Percentiles rank a stretch among this genome's conserved stretches.
These are phyloP conservation scores for Empidonax alnorum DNA, from an alignment of 2,113 vertebrate genomes.

Conservation along the genomic window DNA sequence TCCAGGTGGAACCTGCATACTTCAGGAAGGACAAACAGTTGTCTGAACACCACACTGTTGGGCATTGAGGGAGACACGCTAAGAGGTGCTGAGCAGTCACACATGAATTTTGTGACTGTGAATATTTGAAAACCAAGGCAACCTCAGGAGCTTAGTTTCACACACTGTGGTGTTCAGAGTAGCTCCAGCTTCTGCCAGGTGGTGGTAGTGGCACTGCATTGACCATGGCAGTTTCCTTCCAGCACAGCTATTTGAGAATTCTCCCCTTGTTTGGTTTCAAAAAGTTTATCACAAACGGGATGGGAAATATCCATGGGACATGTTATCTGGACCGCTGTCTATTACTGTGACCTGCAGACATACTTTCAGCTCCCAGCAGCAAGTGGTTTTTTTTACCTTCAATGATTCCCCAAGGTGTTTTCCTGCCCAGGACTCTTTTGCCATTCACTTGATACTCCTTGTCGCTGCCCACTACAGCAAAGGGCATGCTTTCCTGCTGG, in stretches of 20 bases:
- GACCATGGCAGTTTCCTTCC: background rate
- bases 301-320: background rate
- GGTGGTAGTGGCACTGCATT: background rate
- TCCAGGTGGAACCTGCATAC: background rate
- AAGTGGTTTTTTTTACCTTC: slow-evolving; percentile 80
- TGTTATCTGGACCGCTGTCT: background rate
- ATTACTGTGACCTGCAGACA: background rate
- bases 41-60: accelerated
- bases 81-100: background rate
- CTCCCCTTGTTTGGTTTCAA: background rate
- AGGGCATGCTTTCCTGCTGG: slow-evolving; percentile 95
- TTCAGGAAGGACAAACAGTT: background rate
- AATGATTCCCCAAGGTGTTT: slow-evolving; percentile 95
- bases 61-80: background rate
- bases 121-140: background rate
- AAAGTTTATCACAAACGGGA: background rate
- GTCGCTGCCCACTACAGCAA: slow-evolving; percentile 96
- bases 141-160: background rate
- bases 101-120: background rate
- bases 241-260: background rate
- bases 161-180: background rate
- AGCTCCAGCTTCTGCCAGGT: background rate
- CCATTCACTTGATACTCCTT: slow-evolving; percentile 97
- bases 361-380: background rate
- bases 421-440: slow-evolving; percentile 93